Percentiles rank a stretch among this genome's conserved stretches.
These are phyloP conservation scores for Apeira syringaria DNA, from an alignment of 2,888 invertebrate genomes.

Conservation along the genomic window DNA sequence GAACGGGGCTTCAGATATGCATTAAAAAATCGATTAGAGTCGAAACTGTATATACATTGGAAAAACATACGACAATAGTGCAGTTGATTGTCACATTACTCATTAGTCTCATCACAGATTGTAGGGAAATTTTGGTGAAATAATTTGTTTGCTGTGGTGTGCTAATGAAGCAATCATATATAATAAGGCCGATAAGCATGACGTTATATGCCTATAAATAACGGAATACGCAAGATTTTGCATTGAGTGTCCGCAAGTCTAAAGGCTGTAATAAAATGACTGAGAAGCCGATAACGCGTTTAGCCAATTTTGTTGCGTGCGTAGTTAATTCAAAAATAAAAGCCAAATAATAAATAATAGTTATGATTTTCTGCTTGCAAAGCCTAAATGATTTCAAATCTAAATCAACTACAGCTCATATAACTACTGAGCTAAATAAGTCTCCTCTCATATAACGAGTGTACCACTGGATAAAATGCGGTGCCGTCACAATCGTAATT, in stretches of 20 bases:
- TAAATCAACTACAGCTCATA: background rate
- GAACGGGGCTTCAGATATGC: no score
- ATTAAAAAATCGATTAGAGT: no score
- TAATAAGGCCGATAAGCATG: constrained; percentile 12
- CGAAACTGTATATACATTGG: no score
- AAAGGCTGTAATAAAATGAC: constrained; percentile 50
- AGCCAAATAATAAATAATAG: constrained; percentile 43
- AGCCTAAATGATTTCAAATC: constrained; percentile 11
- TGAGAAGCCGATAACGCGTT: constrained; percentile 47
- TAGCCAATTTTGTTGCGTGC: constrained; percentile 64
- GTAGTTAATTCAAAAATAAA: constrained; percentile 52
- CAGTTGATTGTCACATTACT: no score
- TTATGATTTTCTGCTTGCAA: constrained; percentile 21
- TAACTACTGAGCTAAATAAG: no score
- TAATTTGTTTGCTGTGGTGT: no score
- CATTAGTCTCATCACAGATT: no score
- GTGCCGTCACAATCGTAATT: no score
- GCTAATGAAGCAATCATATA: constrained; percentile 2
- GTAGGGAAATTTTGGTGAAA: no score
- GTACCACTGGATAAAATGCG: no score
- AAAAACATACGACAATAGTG: no score
- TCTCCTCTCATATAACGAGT: no score
- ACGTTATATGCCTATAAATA: constrained; percentile 3
- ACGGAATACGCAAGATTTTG: background rate
- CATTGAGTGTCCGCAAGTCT: constrained; percentile 39